Evolutionary conservation across 2,797 vertebrate genomes (phyloP), one percentile per base, ranked within the genome.

Genomic region (Parauchenoglanis ngamensis): DNA sequence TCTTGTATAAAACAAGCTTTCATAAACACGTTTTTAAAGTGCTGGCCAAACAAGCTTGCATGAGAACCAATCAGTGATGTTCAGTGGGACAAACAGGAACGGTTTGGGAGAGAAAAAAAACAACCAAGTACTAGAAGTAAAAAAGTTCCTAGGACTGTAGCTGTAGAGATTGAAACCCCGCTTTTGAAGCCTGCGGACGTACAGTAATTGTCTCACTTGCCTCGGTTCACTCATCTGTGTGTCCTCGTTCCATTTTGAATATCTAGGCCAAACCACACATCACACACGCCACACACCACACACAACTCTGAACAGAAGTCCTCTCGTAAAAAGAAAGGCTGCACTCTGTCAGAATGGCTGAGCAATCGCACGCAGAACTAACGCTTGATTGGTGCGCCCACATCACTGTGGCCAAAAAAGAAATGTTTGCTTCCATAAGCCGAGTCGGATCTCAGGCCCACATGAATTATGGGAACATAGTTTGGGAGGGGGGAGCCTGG

Each of bases 361-460:
- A 59, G 44, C 90, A 91, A 91, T 94, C 91, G 90, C 92, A 92
- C 84, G 73, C 65, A 83, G 84, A 88, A 93, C 91, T 94, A 92
- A 94, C 91, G 90, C 92, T 88, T 92, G 91, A 92, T 91, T 92
- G 76, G 90, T 90, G 90, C 89, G 84, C 88, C 93, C 94, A 92
- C 94, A 94, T 92, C 92, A 88, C 90, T 87, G 79, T 52, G 91
- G 93, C 91, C 90, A 92, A 94, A 95, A 95, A 93, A 93, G 89
- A 93, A 93, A 93, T 91, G 92, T 89, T 91, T 83, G 90, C 92
- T 89, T 92, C 92, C 89, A 86, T 61, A 87, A 93, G 90, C 76
- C 85, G 85, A 86, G 91, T 93, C 92, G 94, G 94, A 96, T 95
- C 92, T 91, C 83, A 28, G 86, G 90, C 89, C 87, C 90, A 88